phyloP scores from a whole-genome alignment of 2,888 invertebrate species.

The Cosmia trapezina region DNA sequence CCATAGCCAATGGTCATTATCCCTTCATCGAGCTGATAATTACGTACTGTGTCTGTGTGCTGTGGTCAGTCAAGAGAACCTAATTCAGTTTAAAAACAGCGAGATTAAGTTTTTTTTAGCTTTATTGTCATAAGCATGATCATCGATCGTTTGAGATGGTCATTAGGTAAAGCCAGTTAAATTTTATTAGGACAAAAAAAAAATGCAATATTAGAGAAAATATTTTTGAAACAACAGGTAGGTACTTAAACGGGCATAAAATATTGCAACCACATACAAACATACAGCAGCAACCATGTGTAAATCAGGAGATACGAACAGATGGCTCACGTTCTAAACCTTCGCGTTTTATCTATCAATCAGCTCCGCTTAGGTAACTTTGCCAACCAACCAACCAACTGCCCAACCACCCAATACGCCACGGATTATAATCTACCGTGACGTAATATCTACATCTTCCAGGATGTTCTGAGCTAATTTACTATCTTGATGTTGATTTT shows the following conservation, averaged over 20 bases:
- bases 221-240: background rate
- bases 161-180: background rate
- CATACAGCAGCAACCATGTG: conserved; percentile 19
- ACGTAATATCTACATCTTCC: conserved; percentile 27
- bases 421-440: conserved; percentile 16
- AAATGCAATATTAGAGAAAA: background rate
- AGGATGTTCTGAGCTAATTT: conserved; percentile 31
- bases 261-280: conserved; percentile 41
- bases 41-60: background rate
- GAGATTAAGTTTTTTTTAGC: background rate
- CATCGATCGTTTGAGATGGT: conserved; percentile 2
- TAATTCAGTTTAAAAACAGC: background rate
- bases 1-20: conserved; percentile 16
- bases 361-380: conserved; percentile 56
- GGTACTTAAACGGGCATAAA: conserved; percentile 37
- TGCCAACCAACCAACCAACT: background rate
- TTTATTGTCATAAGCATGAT: background rate
- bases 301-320: conserved; percentile 54
- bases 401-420: conserved; percentile 13
- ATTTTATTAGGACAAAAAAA: conserved; percentile 14
- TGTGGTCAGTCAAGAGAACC: background rate
- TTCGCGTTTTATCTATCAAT: conserved; percentile 61
- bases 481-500: conserved; percentile 27
- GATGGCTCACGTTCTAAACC: conserved; percentile 56
- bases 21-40: conserved; percentile 4